These are phyloP conservation scores for Chelonus insularis DNA, from an alignment of 1,140 invertebrate genomes.

Conservation along the genomic window DNA sequence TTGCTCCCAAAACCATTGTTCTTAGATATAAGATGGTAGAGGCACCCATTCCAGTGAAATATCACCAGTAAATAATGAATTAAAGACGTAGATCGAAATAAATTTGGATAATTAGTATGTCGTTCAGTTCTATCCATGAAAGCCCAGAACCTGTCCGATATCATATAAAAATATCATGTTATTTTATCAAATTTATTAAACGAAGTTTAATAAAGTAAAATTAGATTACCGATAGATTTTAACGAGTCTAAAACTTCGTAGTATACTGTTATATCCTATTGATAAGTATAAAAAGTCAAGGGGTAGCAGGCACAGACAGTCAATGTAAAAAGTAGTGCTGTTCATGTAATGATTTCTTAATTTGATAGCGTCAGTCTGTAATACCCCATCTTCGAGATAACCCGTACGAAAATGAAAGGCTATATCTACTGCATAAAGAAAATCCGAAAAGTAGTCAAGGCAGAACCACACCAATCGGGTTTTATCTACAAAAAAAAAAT, in stretches of 20 bases:
- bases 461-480: slow-evolving; percentile 94
- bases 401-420: slow-evolving; percentile 96
- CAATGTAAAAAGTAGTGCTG: slow-evolving; percentile 98
- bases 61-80: slow-evolving; percentile 97
- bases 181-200: background rate
- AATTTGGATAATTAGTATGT: slow-evolving; percentile 98
- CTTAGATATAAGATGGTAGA: slow-evolving; percentile 95
- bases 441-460: slow-evolving; percentile 94
- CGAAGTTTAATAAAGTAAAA: too few species aligned
- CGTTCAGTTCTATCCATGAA: slow-evolving; percentile 98
- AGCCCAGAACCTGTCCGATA: slow-evolving; percentile 78
- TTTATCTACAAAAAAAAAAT: slow-evolving; percentile 66
- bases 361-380: slow-evolving; percentile 93
- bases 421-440: slow-evolving; percentile 95
- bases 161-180: slow-evolving; percentile 14
- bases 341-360: slow-evolving; percentile 97
- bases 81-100: slow-evolving; percentile 91
- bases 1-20: slow-evolving; percentile 90
- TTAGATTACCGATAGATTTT: slow-evolving; percentile 85
- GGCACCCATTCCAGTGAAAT: slow-evolving; percentile 99
- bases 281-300: slow-evolving; percentile 98
- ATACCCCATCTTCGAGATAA: slow-evolving; percentile 92
- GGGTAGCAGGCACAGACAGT: slow-evolving; percentile 95
- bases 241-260: slow-evolving; percentile 94
- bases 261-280: slow-evolving; percentile 96